A percentile compares a stretch with the other conserved stretches of the same genome.
These are phyloP conservation scores for Acanthurus leucopareius DNA, from an alignment of 2,797 vertebrate genomes.

Conservation along the genomic window DNA sequence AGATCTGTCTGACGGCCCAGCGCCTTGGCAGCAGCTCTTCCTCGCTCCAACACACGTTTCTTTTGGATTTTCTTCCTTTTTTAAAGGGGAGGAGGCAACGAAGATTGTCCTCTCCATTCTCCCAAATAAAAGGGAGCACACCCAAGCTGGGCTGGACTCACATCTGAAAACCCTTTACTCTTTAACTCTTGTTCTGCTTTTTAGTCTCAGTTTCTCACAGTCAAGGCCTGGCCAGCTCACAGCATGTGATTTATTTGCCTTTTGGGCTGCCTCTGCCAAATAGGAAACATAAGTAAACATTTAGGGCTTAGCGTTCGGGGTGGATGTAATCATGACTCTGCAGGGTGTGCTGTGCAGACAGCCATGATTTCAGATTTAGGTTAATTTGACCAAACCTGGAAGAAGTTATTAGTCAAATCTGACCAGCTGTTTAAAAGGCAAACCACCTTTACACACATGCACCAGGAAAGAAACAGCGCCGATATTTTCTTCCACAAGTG, in stretches of 20 bases:
- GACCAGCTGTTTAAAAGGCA: constrained; percentile 68
- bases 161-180: constrained; percentile 88
- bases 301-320: constrained; percentile 80
- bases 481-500: constrained; percentile 34
- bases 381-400: constrained; percentile 67
- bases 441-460: constrained; percentile 27
- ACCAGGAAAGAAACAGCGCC: constrained; percentile 33
- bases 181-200: constrained; percentile 85
- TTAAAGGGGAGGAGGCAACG: constrained; percentile 84
- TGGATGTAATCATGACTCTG: constrained; percentile 79
- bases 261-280: constrained; percentile 86
- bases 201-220: constrained; percentile 87
- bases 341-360: constrained; percentile 72
- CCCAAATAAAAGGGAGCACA: constrained; percentile 85
- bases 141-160: constrained; percentile 86
- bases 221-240: constrained; percentile 83
- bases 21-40: constrained; percentile 79
- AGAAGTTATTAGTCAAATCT: constrained; percentile 59
- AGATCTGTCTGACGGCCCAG: constrained; percentile 80
- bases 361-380: constrained; percentile 72
- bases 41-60: constrained; percentile 75
- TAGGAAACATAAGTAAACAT: constrained; percentile 90
- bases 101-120: constrained; percentile 83
- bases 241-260: constrained; percentile 89
- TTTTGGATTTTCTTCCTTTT: constrained; percentile 75